Evolutionary conservation across 2,113 vertebrate genomes (phyloP), one percentile per base, ranked within the genome.

Genomic region (Elephantulus edwardii): DNA sequence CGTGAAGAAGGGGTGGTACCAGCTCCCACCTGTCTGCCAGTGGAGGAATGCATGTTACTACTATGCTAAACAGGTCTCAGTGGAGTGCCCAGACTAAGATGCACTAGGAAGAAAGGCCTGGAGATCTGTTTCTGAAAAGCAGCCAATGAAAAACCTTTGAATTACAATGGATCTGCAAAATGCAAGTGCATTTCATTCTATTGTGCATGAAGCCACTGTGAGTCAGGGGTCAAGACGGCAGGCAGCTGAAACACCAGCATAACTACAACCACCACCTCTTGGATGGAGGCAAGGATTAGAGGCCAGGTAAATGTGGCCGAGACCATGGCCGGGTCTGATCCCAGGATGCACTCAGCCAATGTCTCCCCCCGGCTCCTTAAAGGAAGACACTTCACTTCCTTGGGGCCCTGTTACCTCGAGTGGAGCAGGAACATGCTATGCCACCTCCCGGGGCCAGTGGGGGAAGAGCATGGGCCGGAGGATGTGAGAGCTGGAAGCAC

Each of bases 351-450:
- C 54, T 16, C 71, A 12, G 19, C 11, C 12, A 20, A 14, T 24
- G 4, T 88, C 13, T 28, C 26, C 33, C 42, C 26, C 22, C 35
- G 16, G 16, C 30, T 66, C 48, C 44, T 12, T 4, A 3, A 44
- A 44, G 26, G 58, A 7, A 66, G 48, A 3, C 62, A 38, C 24
- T 46, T 62, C 4, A 1, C 16, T 58, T 84, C 52, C 24, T 1
- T 3, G 28, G 54, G 81, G 48, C 8, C 35, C 48, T 22, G 40
- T 12, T 4, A 19, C 42, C 42, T 50, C 40, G 0, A 6, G 28
- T 1, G 5, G 5, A 17, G 44, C 1, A 2, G 40, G 50, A 42
- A 8, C 38, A 38, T 0, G 0, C 6, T 0, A 7, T 4, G 33
- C 2, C 40, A 26, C 26, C 50, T 83, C 71, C 3, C 38, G 1